phyloP scores from a whole-genome alignment of 2,113 vertebrate genomes.

The Sapayoa aenigma region DNA sequence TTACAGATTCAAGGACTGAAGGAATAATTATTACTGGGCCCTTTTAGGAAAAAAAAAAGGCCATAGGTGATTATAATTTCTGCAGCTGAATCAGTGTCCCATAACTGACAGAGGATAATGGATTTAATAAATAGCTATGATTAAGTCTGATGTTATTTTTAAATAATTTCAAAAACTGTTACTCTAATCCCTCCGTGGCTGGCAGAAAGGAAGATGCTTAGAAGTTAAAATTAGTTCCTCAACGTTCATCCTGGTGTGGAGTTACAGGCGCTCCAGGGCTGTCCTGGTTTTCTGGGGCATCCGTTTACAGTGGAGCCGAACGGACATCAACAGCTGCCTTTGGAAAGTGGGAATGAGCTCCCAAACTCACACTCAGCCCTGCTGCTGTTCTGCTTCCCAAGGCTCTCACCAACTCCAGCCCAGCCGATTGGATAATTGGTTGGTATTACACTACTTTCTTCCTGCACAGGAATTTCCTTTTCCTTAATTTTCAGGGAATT shows the following conservation, averaged over 20 bases:
- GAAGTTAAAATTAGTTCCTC: conserved; percentile 48
- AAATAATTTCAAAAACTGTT: conserved; percentile 39
- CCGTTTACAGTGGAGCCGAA: background rate
- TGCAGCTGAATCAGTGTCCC: background rate
- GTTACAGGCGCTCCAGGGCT: background rate
- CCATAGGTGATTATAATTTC: conserved; percentile 3
- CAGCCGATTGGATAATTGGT: background rate
- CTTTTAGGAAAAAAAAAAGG: background rate
- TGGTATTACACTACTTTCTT: background rate
- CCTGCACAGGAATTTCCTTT: background rate
- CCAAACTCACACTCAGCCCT: background rate
- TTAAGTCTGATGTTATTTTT: conserved; percentile 59
- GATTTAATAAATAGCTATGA: conserved; percentile 53
- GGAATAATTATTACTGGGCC: background rate
- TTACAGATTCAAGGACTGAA: background rate
- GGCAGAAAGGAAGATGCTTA: conserved; percentile 23
- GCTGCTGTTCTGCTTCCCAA: background rate
- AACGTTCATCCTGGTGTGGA: conserved; percentile 8
- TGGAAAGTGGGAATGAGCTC: background rate
- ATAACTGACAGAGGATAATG: conserved; percentile 38
- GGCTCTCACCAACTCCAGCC: background rate
- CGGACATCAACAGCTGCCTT: background rate
- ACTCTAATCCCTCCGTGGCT: conserved; percentile 17
- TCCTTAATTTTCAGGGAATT: background rate
- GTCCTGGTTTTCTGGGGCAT: background rate